A percentile compares a stretch with the other conserved stretches of the same genome.
These are phyloP conservation scores for Seriola dumerili DNA, from an alignment of 2,113 vertebrate species.

Conservation along the genomic window DNA sequence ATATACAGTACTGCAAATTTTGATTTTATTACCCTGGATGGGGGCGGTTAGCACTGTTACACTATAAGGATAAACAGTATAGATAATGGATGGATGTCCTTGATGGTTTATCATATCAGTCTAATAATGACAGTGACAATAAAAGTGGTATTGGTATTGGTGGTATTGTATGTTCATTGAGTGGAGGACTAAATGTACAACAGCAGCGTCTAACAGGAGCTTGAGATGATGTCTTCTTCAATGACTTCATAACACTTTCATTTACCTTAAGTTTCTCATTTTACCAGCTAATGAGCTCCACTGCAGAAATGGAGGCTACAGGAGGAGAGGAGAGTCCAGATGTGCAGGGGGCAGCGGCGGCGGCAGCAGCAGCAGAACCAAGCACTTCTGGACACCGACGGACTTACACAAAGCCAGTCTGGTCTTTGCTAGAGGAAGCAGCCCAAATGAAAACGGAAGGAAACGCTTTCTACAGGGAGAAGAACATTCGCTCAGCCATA, in stretches of 20 bases:
- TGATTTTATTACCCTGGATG: too few relatives aligned
- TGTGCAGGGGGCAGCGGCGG: constrained; percentile 16
- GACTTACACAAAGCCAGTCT: constrained; percentile 55
- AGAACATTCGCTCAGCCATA: constrained; percentile 88
- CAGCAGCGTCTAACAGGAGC: background rate
- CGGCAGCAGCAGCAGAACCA: constrained; percentile 25
- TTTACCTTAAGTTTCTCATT: background rate
- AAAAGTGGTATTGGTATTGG: too few relatives aligned
- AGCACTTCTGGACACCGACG: constrained; percentile 34
- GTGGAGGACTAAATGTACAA: background rate
- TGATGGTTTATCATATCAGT: too few relatives aligned
- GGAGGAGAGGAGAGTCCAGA: constrained; percentile 31
- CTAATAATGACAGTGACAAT: too few relatives aligned
- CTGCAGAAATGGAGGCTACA: constrained; percentile 69
- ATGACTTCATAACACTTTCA: background rate
- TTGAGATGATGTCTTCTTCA: background rate
- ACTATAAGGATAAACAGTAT: too few relatives aligned
- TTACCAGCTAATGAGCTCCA: constrained; percentile 18
- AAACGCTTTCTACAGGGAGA: constrained; percentile 87
- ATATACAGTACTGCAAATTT: too few relatives aligned
- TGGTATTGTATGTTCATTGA: too few relatives aligned
- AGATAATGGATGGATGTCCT: too few relatives aligned
- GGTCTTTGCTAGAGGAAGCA: constrained; percentile 84
- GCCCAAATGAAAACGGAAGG: constrained; percentile 87
- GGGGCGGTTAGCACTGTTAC: too few relatives aligned